A percentile compares a stretch with the other conserved stretches of the same genome.
These are phyloP conservation scores for Lasioglossum vierecki DNA, from an alignment of 2,888 invertebrate genomes.

Conservation along the genomic window DNA sequence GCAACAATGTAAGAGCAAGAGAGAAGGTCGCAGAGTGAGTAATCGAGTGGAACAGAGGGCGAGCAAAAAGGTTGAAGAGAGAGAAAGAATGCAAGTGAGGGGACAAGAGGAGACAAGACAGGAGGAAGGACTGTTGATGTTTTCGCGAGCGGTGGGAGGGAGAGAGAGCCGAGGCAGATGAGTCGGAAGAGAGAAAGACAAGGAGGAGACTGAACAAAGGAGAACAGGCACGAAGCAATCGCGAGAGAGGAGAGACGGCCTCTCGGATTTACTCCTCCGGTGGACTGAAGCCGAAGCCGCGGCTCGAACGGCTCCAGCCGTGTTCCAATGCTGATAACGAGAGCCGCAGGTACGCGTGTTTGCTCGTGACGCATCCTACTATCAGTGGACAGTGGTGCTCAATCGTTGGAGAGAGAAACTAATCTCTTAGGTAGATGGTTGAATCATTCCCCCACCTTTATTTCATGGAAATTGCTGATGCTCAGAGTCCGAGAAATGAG, in stretches of 20 bases:
- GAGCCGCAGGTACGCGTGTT: constrained; percentile 71
- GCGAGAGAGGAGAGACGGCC: constrained; percentile 33
- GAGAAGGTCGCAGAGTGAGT: neutral
- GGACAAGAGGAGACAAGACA: neutral
- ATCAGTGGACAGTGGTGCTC: constrained; percentile 61
- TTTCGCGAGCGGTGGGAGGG: neutral
- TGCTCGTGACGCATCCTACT: constrained; percentile 65
- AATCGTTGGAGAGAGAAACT: neutral
- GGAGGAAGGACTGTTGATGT: neutral
- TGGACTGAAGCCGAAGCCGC: constrained; percentile 5
- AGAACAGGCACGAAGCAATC: constrained; percentile 47
- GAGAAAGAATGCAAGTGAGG: neutral
- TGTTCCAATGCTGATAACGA: constrained; percentile 70
- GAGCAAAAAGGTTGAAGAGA: neutral
- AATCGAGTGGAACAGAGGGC: neutral
- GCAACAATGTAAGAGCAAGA: neutral
- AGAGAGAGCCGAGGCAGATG: neutral
- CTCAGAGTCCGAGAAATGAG: neutral
- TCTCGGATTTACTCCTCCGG: constrained; percentile 19
- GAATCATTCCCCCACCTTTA: neutral
- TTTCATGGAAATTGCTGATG: neutral
- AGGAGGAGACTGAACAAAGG: constrained; percentile 16
- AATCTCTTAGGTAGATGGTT: neutral
- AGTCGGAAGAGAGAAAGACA: neutral
- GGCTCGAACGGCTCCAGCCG: neutral